A percentile compares a stretch with the other conserved stretches of the same genome.
Evolutionary conservation across 2,888 invertebrate genomes (phyloP).

Genomic region (Octodonta nipae): DNA sequence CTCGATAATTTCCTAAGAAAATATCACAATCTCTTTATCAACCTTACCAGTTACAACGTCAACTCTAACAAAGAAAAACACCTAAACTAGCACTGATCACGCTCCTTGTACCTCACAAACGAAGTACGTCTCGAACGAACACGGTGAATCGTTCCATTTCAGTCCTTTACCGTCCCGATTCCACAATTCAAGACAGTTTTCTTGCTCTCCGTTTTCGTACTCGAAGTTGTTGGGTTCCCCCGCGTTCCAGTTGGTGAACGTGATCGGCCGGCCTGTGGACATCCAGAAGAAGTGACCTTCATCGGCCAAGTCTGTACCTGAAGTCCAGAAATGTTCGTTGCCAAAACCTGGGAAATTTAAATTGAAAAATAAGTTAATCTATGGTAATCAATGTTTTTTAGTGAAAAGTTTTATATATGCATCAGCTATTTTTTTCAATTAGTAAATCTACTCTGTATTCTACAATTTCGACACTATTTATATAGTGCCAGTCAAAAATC

Average conservation of each 20-base stretch:
- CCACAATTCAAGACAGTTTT: conserved; percentile 83
- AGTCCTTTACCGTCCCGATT: conserved; percentile 82
- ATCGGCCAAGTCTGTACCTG: conserved; percentile 80
- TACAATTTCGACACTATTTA: no score
- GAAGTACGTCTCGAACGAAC: conserved; percentile 85
- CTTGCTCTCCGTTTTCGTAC: conserved; percentile 85
- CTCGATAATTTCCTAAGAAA: no score
- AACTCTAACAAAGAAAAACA: no score
- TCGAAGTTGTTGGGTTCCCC: conserved; percentile 90
- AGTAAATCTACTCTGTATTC: no score
- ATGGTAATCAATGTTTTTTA: neutral
- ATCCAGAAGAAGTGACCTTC: conserved; percentile 89
- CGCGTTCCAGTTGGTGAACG: conserved; percentile 87
- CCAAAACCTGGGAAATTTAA: conserved; percentile 60
- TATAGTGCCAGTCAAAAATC: no score
- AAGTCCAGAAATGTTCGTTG: conserved; percentile 86
- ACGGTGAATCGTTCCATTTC: conserved; percentile 88
- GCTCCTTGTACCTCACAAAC: conserved; percentile 64
- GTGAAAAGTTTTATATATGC: no score
- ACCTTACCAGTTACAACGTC: no score
- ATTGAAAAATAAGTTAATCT: neutral
- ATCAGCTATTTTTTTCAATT: no score
- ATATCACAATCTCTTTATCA: no score
- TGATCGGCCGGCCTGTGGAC: conserved; percentile 76
- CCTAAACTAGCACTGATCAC: neutral